Base-by-base conservation (phyloP, 2,797 vertebrate species). In the Rhodeus uyekii region DNA sequence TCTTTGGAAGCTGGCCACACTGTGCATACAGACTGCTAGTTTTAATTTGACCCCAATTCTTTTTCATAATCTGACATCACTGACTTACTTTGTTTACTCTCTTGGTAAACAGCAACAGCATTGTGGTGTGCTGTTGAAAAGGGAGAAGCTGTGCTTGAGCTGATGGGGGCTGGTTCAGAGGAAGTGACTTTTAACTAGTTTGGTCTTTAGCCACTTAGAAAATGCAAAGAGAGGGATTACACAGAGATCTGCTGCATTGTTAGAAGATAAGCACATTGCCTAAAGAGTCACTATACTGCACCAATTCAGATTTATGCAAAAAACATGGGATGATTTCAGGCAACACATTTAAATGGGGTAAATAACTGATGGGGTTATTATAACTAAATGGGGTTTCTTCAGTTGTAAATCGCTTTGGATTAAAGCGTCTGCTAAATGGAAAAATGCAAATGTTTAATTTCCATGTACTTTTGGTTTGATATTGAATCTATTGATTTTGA, bases 11-110 rank as follows among this genome's bases (percentile, higher is more conserved):
- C 95, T 48, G 92, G 94, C 94, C 94, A 94, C 92, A 93, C 94
- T 95, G 95, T 93, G 94, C 94, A 91, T 91, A 90, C 90, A 90
- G 89, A 94, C 96, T 93, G 91, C 91, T 90, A 92, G 88, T 94
- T 96, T 96, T 95, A 91, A 95, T 94, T 96, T 92, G 90, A 92
- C 86, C 89, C 86, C 91, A 88, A 95, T 95, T 95, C 94, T 94
- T 94, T 82, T 92, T 91, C 91, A 92, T 96, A 94, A 95, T 94
- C 95, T 96, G 95, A 95, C 94, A 95, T 95, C 81, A 32, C 90
- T 91, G 93, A 88, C 94, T 95, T 92, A 93, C 93, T 91, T 92
- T 93, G 93, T 96, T 96, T 94, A 92, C 92, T 89, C 91, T 93
- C 93, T 95, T 93, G 93, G 95, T 95, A 96, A 96, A 96, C 94